These are phyloP conservation scores for Exaiptasia diaphana DNA, from an alignment of 64 coral and sea anemone species.

Conservation along the genomic window DNA sequence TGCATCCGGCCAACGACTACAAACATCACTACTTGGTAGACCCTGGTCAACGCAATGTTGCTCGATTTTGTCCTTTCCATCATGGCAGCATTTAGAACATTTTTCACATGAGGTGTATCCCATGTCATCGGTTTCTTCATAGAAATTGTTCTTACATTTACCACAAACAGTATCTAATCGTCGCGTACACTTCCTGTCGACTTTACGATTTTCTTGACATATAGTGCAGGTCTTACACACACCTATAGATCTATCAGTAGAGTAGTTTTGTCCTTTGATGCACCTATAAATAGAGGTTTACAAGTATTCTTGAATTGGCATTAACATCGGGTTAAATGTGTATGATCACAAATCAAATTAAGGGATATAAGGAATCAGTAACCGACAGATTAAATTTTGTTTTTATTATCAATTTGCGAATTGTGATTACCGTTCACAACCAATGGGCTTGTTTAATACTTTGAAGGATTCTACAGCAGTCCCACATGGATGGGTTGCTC, in stretches of 20 bases:
- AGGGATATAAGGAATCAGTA: no score
- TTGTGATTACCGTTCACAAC: no score
- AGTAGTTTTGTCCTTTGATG: background rate
- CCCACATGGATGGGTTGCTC: no score
- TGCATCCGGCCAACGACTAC: background rate
- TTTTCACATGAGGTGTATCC: background rate
- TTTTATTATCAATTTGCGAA: no score
- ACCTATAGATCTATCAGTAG: background rate
- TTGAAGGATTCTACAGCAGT: no score
- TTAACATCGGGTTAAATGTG: no score
- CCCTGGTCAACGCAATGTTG: background rate
- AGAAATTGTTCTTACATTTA: background rate
- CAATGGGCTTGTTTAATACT: no score
- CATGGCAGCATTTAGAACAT: background rate
- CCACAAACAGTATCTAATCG: background rate
- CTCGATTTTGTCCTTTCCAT: background rate
- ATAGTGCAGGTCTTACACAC: background rate
- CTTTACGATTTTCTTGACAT: background rate
- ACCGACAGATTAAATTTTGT: no score
- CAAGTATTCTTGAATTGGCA: no score
- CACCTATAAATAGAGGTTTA: no score
- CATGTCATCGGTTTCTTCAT: background rate
- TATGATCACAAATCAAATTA: no score
- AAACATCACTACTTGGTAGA: background rate
- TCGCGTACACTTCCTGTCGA: background rate